Base-by-base conservation (phyloP, 1,140 invertebrate genomes). In the Drosophila repleta region DNA sequence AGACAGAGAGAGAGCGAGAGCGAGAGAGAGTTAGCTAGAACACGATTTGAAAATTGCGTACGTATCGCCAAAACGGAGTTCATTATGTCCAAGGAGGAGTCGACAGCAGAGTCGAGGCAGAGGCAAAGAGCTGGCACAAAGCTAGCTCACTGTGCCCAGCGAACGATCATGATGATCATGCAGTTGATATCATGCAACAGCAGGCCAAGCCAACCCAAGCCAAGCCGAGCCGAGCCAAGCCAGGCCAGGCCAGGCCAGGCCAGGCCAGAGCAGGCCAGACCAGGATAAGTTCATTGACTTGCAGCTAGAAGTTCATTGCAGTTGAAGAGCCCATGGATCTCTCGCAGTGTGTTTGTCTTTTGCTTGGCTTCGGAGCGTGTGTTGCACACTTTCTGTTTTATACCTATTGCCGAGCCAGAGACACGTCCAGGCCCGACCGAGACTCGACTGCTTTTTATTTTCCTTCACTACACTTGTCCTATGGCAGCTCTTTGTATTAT, bases 331-430 rank as follows among this genome's bases (percentile, higher is more conserved):
- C 48, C 35, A 35, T 63, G 61, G 43, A 65, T 71, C 79, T 58
- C 46, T 35, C 32, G 11, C 10, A n/a, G n/a, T 18, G 41, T 60
- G 64, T 61, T 67, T 69, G 71, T 78, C 74, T 66, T 70, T 71
- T 78, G 71, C 62, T 80, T 85, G 81, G 76, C 76, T 62, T 55
- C 74, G 29, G 17, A 81, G 82, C 82, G 81, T 85, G 82, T 85
- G 82, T 85, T 87, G 83, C 83, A 88, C 83, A 88, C 83, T 88
- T 88, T 88, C 83, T 88, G 83, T 88, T 88, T 88, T 88, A 88
- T 88, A 75, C 80, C 72, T 41, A 56, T 49, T 39, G 58, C 43
- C 37, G 58, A 56, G 51, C 37, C 46, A 37, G 75, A 67, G 64
- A 74, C 64, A 68, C 61, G 68, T 77, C 39, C 39, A 43, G 39